phyloP scores from a whole-genome alignment of 1,140 invertebrate genomes.

The Drosophila auraria region DNA sequence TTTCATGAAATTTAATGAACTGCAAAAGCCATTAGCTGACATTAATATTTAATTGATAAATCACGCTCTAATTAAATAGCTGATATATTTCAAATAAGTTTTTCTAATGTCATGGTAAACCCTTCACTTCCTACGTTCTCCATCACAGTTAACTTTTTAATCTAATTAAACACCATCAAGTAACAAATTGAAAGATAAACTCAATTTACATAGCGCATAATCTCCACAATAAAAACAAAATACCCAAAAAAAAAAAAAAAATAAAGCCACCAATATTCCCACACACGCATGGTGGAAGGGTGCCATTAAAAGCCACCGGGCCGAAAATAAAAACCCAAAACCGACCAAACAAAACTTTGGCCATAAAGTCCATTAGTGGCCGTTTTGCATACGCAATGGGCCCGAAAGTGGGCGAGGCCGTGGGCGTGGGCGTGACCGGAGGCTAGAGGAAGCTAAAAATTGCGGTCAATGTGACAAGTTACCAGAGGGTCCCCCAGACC shows the following conservation, averaged over 20 bases:
- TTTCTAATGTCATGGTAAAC: background rate
- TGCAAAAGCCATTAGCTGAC: background rate
- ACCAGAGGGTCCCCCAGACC: conserved; percentile 9
- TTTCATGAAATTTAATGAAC: background rate
- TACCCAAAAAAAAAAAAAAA: conserved; percentile 12
- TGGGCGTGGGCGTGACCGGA: conserved; percentile 9
- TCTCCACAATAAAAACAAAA: conserved; percentile 36
- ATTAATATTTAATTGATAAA: background rate
- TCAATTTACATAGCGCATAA: conserved; percentile 38
- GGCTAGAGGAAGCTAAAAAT: conserved; percentile 49
- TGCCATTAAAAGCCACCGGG: conserved; percentile 37
- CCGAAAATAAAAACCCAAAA: conserved; percentile 39
- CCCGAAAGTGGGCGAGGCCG: conserved; percentile 10
- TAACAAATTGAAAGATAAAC: conserved; percentile 52
- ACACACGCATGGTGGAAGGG: conserved; percentile 9
- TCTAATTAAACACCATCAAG: conserved; percentile 16
- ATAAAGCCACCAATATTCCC: conserved; percentile 12
- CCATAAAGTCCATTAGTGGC: conserved; percentile 72
- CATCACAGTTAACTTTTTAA: conserved; percentile 22
- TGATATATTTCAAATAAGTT: background rate
- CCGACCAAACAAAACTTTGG: conserved; percentile 48
- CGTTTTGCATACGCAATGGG: conserved; percentile 64
- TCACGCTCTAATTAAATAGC: background rate
- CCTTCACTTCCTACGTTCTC: conserved; percentile 18
- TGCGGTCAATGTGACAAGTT: conserved; percentile 61